phyloP scores from a whole-genome alignment of 2,797 vertebrate species.

The Trachurus trachurus region DNA sequence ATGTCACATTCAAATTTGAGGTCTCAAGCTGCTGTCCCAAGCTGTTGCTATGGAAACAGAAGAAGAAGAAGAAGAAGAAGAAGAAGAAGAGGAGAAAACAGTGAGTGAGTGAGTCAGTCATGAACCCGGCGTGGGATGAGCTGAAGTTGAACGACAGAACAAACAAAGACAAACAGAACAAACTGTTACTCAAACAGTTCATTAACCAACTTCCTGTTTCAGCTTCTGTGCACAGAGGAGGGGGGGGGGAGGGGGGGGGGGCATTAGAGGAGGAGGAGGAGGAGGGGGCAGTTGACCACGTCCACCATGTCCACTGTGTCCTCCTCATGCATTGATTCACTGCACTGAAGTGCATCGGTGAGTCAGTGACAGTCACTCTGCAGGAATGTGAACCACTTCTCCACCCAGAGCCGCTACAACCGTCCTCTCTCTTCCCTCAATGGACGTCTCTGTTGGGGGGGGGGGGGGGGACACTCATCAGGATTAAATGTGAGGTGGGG shows the following conservation, averaged over 20 bases:
- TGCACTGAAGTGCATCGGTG: no score
- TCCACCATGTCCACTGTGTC: no score
- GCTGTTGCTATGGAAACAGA: no score
- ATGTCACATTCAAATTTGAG: no score
- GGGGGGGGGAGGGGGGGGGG: no score
- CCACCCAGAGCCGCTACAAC: slow-evolving; percentile 14
- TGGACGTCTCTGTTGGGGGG: slow-evolving; percentile 1
- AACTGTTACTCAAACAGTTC: background rate
- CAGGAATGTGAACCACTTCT: slow-evolving; percentile 19
- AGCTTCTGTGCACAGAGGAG: no score
- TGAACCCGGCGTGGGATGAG: background rate
- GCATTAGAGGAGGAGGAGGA: no score
- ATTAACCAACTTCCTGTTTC: background rate
- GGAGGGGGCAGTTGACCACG: no score
- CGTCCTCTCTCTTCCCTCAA: slow-evolving; percentile 43
- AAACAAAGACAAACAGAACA: background rate
- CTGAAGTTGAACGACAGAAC: background rate
- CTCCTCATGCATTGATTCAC: no score
- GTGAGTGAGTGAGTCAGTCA: background rate
- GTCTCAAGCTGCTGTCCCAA: no score
- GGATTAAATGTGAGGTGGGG: slow-evolving; percentile 17
- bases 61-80: no score
- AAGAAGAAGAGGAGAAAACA: background rate
- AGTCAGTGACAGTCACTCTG: no score
- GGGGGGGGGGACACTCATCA: slow-evolving; percentile 18